Evolutionary conservation across 2,113 vertebrate species (phyloP).

Genomic region (Montifringilla adamsi): DNA sequence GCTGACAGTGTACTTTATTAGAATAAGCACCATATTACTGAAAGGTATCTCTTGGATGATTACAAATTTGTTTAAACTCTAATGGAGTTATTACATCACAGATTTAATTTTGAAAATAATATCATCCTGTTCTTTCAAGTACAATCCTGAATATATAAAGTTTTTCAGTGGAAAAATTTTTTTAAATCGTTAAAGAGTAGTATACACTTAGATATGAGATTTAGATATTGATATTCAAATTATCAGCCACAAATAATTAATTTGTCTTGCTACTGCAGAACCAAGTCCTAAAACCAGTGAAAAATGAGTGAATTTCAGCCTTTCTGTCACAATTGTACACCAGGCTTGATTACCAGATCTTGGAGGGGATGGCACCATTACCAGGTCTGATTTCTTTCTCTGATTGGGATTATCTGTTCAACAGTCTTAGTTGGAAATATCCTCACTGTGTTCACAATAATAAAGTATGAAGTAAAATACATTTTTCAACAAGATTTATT

Average conservation of each 20-base stretch:
- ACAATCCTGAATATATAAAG: not conserved
- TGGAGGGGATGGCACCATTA: conserved; percentile 9
- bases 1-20: not conserved
- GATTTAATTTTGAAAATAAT: not conserved
- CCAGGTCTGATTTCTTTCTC: conserved; percentile 40
- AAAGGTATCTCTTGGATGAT: not conserved
- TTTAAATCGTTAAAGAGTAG: not conserved
- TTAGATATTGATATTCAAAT: not conserved
- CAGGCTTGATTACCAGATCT: conserved; percentile 28
- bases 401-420: conserved; percentile 65
- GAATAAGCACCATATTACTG: not conserved
- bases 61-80: not conserved
- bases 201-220: not conserved
- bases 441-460: conserved; percentile 59
- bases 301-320: conserved; percentile 44
- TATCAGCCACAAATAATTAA: not conserved
- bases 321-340: conserved; percentile 29
- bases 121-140: not conserved
- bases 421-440: conserved; percentile 66
- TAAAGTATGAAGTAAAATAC: conserved; percentile 23
- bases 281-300: not conserved
- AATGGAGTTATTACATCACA: not conserved
- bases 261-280: conserved; percentile 12
- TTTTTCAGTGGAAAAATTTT: not conserved
- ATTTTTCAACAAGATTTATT: not conserved